Percentiles rank a stretch among this genome's conserved stretches.
Evolutionary conservation across 2,888 invertebrate species (phyloP).

Genomic region (Arrhopalites spinosus): DNA sequence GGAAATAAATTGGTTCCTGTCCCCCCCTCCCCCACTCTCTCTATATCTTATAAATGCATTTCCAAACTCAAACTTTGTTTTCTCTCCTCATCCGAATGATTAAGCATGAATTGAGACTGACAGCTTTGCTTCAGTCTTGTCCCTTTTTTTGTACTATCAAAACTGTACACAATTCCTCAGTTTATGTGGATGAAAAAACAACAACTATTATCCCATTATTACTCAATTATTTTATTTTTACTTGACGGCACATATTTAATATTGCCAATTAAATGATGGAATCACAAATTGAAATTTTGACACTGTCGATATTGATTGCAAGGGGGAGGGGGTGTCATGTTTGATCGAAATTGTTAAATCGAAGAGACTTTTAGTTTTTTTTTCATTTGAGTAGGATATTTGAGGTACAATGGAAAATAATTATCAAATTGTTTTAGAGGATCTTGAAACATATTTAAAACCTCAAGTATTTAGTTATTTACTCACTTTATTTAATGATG

Average conservation of each 20-base stretch:
- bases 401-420: neutral
- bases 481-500: constrained; percentile 9
- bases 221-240: neutral
- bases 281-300: too few relatives aligned
- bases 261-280: neutral
- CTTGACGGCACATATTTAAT: neutral
- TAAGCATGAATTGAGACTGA: neutral
- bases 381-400: too few relatives aligned
- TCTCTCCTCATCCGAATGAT: neutral
- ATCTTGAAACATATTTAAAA: constrained; percentile 1
- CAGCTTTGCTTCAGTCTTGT: neutral
- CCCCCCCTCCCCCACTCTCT: neutral
- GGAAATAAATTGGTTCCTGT: neutral
- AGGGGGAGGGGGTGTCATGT: too few relatives aligned
- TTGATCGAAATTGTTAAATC: too few relatives aligned
- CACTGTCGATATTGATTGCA: too few relatives aligned
- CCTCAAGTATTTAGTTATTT: constrained; percentile 26
- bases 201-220: neutral
- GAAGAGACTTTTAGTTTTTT: too few relatives aligned
- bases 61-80: neutral
- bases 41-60: neutral
- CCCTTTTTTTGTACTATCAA: neutral
- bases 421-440: constrained; percentile 5
- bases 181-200: too few relatives aligned
- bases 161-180: neutral